Conservation (phyloP, 2,113 vertebrate genomes). For the Neoarius graeffei region DNA sequence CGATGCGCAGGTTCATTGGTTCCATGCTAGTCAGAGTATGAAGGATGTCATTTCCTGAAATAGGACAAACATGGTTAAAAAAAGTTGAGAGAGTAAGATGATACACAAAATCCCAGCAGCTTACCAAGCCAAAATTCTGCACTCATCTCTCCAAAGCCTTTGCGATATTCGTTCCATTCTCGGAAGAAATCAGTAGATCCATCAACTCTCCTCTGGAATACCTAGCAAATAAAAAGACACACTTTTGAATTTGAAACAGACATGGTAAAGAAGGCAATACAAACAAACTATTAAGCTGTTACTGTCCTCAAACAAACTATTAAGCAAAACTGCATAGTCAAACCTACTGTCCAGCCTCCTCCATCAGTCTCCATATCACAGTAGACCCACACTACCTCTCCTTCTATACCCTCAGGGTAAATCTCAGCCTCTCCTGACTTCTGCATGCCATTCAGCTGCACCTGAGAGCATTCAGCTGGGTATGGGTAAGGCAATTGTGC, state of each 20-base stretch:
- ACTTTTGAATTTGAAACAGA: not conserved
- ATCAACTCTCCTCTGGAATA: conserved; percentile 88
- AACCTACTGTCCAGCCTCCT: conserved; percentile 80
- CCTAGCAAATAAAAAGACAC: conserved; percentile 63
- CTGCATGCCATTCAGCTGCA: conserved; percentile 79
- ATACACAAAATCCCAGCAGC: conserved; percentile 1
- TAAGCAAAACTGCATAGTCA: not conserved
- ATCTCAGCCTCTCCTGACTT: conserved; percentile 75
- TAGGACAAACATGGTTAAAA: conserved; percentile 43
- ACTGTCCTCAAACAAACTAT: not conserved
- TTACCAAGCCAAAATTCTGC: conserved; percentile 90
- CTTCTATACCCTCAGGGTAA: conserved; percentile 68
- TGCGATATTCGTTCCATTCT: conserved; percentile 83
- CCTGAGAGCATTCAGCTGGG: conserved; percentile 85
- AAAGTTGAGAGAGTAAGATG: not conserved
- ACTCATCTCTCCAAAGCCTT: conserved; percentile 84
- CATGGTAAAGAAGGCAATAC: not conserved
- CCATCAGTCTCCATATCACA: conserved; percentile 81
- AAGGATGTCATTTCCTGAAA: conserved; percentile 74
- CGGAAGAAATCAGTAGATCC: conserved; percentile 85
- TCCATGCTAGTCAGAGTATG: conserved; percentile 67
- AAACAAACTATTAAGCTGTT: not conserved
- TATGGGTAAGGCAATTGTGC: conserved; percentile 75
- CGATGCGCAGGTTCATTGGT: conserved; percentile 71
- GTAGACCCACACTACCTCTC: conserved; percentile 66